Conservation (phyloP, 1,140 invertebrate species). For the Drosophila yakuba region DNA sequence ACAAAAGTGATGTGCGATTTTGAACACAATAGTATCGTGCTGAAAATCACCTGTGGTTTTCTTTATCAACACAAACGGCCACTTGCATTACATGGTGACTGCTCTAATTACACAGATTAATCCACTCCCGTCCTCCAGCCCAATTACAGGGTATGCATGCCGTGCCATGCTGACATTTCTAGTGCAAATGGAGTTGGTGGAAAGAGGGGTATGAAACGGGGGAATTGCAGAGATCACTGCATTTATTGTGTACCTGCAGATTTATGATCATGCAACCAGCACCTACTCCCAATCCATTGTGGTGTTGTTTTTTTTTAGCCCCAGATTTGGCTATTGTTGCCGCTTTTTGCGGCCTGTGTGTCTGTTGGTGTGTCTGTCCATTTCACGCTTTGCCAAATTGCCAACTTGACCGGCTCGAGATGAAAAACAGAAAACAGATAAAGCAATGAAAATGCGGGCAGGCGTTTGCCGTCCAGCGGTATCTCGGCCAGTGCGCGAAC, state of each 20-base stretch:
- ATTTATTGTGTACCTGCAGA: conserved; percentile 62
- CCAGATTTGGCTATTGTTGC: conserved; percentile 32
- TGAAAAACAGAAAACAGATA: conserved; percentile 47
- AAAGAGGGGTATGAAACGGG: not conserved
- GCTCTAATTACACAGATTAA: conserved; percentile 15
- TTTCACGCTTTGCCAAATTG: conserved; percentile 82
- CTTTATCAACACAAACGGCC: not conserved
- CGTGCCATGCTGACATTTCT: conserved; percentile 55
- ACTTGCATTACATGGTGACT: not conserved
- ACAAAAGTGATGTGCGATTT: not conserved
- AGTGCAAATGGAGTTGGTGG: conserved; percentile 43
- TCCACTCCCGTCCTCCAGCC: not conserved
- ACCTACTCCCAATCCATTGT: conserved; percentile 40
- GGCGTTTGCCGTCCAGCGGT: conserved; percentile 26
- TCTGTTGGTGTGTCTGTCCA: conserved; percentile 49
- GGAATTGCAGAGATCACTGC: conserved; percentile 25
- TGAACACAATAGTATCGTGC: not conserved
- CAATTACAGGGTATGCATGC: conserved; percentile 35
- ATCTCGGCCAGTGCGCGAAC: conserved; percentile 52
- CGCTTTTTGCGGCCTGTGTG: conserved; percentile 57
- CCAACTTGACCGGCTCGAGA: conserved; percentile 75
- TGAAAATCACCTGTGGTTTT: not conserved
- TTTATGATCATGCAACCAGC: conserved; percentile 62
- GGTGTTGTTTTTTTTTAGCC: conserved; percentile 15
- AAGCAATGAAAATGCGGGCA: conserved; percentile 69